Conservation (phyloP, 2,888 invertebrate species). For the Melinopterus prodromus region DNA sequence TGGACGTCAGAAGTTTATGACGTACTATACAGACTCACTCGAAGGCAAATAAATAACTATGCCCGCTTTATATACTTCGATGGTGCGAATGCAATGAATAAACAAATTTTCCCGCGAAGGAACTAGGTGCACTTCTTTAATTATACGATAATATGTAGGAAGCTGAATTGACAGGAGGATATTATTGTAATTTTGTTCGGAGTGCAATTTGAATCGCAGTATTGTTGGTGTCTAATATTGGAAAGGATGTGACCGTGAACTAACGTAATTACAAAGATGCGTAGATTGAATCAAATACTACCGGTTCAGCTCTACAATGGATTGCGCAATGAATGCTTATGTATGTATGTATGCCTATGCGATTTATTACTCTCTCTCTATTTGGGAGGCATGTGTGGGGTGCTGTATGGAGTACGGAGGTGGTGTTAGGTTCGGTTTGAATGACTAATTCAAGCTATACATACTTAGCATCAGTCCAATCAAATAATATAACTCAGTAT, state of each 20-base stretch:
- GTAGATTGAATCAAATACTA: neutral
- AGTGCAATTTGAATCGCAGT: neutral
- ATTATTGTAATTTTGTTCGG: neutral
- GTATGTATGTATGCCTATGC: neutral
- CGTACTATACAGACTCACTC: neutral
- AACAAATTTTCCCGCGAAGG: neutral
- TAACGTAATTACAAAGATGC: neutral
- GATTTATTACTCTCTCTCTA: neutral
- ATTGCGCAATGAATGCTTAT: neutral
- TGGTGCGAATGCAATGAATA: neutral
- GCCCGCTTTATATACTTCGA: neutral
- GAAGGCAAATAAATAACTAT: neutral
- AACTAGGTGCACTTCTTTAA: neutral
- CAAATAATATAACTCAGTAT: too few relatives aligned
- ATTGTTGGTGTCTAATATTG: neutral
- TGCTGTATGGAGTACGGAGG: neutral
- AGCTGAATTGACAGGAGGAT: neutral
- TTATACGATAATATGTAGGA: neutral
- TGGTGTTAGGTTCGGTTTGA: neutral
- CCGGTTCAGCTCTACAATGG: neutral
- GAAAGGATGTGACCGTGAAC: neutral
- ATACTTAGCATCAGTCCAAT: too few relatives aligned
- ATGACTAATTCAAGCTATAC: neutral
- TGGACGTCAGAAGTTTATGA: neutral
- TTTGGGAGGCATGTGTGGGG: neutral